These are phyloP conservation scores for Pseudococcus viburni DNA, from an alignment of 2,888 invertebrate species.

Conservation along the genomic window DNA sequence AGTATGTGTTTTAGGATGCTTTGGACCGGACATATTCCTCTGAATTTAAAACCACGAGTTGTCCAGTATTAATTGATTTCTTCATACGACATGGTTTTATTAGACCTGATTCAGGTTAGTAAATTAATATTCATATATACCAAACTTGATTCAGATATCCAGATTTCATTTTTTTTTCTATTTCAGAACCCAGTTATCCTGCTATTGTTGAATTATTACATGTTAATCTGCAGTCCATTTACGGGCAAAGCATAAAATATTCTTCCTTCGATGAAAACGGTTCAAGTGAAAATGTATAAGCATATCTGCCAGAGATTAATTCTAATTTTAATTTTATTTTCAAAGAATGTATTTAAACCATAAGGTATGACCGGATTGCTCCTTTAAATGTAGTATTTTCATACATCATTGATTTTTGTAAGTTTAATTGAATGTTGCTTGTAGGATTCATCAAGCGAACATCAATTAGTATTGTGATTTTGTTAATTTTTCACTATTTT, in stretches of 20 bases:
- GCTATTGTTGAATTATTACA: conserved; percentile 89
- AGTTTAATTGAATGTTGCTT: conserved; percentile 49
- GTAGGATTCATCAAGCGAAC: conserved; percentile 28
- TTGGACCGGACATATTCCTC: conserved; percentile 84
- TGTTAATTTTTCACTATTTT: conserved; percentile 55
- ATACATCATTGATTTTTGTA: conserved; percentile 29
- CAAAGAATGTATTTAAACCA: conserved; percentile 13
- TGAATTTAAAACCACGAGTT: conserved; percentile 94
- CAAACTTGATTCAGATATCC: not conserved
- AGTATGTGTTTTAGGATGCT: conserved; percentile 69
- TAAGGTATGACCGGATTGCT: conserved; percentile 31
- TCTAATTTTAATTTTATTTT: conserved; percentile 17
- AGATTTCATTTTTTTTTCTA: conserved; percentile 67
- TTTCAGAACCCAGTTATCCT: conserved; percentile 87
- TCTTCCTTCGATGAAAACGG: conserved; percentile 57
- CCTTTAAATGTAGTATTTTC: conserved; percentile 33
- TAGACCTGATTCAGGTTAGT: conserved; percentile 88
- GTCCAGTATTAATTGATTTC: conserved; percentile 92
- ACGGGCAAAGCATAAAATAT: conserved; percentile 71
- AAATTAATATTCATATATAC: conserved; percentile 25
- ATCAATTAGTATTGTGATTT: conserved; percentile 52
- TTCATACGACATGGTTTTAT: conserved; percentile 91
- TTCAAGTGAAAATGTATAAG: conserved; percentile 54
- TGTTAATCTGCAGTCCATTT: conserved; percentile 88
- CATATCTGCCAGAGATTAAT: conserved; percentile 10